phyloP scores from a whole-genome alignment of 2,888 invertebrate genomes.

The Cephus spinipes region DNA sequence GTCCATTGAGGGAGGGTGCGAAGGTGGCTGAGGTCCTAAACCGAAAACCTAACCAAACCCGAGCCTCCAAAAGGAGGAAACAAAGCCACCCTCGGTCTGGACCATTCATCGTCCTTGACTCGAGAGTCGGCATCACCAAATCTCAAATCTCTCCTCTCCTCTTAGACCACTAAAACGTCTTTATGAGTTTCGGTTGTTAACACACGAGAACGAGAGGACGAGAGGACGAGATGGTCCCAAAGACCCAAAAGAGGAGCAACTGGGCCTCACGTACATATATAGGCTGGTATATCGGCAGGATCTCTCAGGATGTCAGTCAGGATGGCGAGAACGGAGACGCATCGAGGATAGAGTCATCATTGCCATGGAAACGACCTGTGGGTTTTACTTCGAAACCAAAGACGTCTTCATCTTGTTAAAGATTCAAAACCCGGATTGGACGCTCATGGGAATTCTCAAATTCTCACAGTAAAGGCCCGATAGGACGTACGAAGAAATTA shows the following conservation, averaged over 20 bases:
- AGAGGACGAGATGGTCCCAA: background rate
- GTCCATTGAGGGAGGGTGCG: constrained; percentile 16
- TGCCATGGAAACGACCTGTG: constrained; percentile 38
- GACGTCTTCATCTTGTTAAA: constrained; percentile 24
- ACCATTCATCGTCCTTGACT: constrained; percentile 20
- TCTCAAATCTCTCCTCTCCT: constrained; percentile 29
- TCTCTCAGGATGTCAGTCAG: constrained; percentile 32
- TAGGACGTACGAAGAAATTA: no score
- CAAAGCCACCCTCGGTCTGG: constrained; percentile 2
- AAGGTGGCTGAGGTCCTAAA: background rate
- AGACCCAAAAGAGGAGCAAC: background rate
- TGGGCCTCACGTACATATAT: no score
- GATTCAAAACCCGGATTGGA: constrained; percentile 19
- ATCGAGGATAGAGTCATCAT: constrained; percentile 50
- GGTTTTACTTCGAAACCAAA: constrained; percentile 30
- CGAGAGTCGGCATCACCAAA: constrained; percentile 16
- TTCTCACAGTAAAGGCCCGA: background rate
- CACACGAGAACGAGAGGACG: constrained; percentile 37
- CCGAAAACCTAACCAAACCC: background rate
- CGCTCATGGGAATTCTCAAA: constrained; percentile 12
- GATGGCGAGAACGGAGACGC: constrained; percentile 41
- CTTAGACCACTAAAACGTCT: constrained; percentile 60
- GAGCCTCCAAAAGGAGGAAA: constrained; percentile 14
- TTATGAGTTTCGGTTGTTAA: constrained; percentile 66
- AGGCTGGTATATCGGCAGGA: constrained; percentile 34